Base-by-base conservation (phyloP, 2,113 vertebrate genomes). In the Oryzias woworae region DNA sequence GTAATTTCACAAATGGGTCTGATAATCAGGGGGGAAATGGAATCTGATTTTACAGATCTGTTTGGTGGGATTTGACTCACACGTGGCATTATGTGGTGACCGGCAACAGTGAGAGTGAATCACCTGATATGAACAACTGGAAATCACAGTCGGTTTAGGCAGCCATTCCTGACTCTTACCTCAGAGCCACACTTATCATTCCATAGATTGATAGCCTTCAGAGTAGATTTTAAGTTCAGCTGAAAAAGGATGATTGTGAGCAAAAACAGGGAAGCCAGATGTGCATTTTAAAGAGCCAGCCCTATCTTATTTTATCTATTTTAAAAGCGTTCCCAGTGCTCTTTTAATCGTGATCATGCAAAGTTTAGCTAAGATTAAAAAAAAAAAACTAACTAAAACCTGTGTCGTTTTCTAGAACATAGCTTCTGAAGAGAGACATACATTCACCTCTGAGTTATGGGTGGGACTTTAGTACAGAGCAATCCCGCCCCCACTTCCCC, bases 1-100 rank as follows among this genome's bases (percentile, higher is more conserved):
- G 68, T 41, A 15, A 65, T 69, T 67, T 51, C 16, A 49, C 31
- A 81, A 73, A 82, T 23, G 55, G 5, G 5, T 23, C 41, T 57
- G 56, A 58, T 81, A 7, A 60, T 17, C 26, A 66, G 59, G 15
- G 0, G 58, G 18, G 3, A 36, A 44, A 63, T 45, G n/a, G 41
- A 14, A 50, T 20, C 44, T 26, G 1, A 22, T 14, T 76, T 76
- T 58, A 42, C 43, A 42, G n/a, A 59, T 14, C 24, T 48, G n/a
- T 59, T 22, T 36, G 14, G 53, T 44, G 31, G 56, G 55, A 69
- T 55, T 45, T 23, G 44, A 73, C 41, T 48, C 1, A 4, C 55
- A 53, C 41, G 12, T 48, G 44, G 54, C 16, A 44, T 67, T 16
- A 51, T 23, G 20, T 20, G 48, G 49, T 53, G 66, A 50, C 58